Evolutionary conservation across 2,113 vertebrate species (phyloP).

Genomic region (Shinisaurus crocodilurus): DNA sequence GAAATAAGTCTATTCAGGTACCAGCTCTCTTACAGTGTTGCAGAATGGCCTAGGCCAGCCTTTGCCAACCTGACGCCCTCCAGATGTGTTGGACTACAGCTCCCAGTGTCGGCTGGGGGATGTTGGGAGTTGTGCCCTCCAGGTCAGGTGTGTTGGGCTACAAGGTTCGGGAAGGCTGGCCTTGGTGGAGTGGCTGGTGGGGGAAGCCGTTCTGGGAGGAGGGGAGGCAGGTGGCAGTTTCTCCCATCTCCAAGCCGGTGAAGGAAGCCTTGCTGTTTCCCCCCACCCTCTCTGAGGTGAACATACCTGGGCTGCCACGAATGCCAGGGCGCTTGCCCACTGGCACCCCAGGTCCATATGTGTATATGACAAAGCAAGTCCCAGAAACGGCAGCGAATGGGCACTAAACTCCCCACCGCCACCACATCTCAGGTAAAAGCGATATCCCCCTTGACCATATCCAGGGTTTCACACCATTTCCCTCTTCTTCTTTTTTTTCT

Average conservation of each 20-base stretch:
- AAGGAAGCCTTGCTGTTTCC: too few species aligned
- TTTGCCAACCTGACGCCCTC: too few species aligned
- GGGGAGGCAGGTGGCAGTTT: not conserved
- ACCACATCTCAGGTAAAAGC: too few species aligned
- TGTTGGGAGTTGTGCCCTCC: too few species aligned
- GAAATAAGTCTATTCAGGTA: too few species aligned
- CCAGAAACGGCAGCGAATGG: too few species aligned
- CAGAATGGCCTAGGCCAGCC: too few species aligned
- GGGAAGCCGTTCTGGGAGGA: not conserved
- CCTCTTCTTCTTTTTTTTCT: slow-evolving; percentile 43
- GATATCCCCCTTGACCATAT: too few species aligned
- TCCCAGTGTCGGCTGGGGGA: too few species aligned
- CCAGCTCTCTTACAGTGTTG: not conserved
- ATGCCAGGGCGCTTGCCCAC: not conserved
- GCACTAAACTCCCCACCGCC: not conserved
- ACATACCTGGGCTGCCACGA: not conserved
- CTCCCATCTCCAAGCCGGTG: not conserved
- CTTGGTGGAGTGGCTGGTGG: not conserved
- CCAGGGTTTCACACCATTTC: not conserved
- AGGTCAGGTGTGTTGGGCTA: not conserved
- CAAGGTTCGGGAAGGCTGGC: not conserved
- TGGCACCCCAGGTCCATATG: not conserved
- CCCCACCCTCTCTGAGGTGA: not conserved
- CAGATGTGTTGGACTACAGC: too few species aligned
- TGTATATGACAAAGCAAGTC: not conserved